Evolutionary conservation across 23 tunicate genomes (phyloP).

Genomic region (Diplosoma virens): DNA sequence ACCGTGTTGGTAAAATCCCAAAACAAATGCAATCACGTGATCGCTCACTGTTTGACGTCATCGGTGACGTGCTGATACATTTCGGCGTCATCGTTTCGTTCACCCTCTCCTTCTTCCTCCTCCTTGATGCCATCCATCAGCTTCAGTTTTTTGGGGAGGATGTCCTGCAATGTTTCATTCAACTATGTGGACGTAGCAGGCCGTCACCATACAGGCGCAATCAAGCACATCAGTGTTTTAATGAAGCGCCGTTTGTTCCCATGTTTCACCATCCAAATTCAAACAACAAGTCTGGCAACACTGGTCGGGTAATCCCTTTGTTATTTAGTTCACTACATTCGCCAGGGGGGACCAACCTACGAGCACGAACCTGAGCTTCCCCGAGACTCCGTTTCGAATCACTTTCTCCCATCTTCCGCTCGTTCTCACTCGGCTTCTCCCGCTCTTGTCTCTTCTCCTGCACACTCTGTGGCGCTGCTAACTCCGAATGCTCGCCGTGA

Average conservation of each 20-base stretch:
- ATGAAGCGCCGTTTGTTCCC: not conserved
- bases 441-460: conserved; percentile 1
- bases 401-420: conserved; percentile 41
- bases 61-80: conserved; percentile 50
- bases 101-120: conserved; percentile 7
- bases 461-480: conserved; percentile 33
- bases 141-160: conserved; percentile 28
- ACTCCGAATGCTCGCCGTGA: conserved; percentile 33
- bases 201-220: too few relatives aligned
- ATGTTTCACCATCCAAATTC: not conserved
- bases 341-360: too few relatives aligned
- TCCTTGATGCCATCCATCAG: conserved; percentile 31
- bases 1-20: not conserved
- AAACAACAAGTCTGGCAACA: too few relatives aligned
- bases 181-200: too few relatives aligned
- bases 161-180: conserved; percentile 31
- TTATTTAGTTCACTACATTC: too few relatives aligned
- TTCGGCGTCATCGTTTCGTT: conserved; percentile 26
- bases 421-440: conserved; percentile 3
- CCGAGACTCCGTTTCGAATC: conserved; percentile 63
- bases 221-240: too few relatives aligned
- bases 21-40: not conserved
- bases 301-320: too few relatives aligned
- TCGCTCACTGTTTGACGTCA: conserved; percentile 13
- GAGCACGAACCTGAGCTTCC: conserved; percentile 47